A percentile compares a stretch with the other conserved stretches of the same genome.
These are phyloP conservation scores for Caenorhabditis sp. DNA, from an alignment of 2,888 invertebrate genomes.

Conservation along the genomic window DNA sequence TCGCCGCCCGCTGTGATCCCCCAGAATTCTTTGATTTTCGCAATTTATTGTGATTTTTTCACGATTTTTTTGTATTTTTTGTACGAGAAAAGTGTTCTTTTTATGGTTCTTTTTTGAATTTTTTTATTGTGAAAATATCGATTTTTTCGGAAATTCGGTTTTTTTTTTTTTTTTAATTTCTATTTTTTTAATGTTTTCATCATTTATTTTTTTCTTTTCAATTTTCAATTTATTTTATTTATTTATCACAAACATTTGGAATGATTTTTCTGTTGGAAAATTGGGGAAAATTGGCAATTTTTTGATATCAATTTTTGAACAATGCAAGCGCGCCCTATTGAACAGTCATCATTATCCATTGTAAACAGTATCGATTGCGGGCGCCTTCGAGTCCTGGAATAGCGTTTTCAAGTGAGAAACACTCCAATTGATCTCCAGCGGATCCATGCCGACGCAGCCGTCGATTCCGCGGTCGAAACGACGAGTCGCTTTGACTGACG, in stretches of 20 bases:
- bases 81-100: too few relatives aligned
- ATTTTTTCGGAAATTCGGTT: background rate
- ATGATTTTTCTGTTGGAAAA: too few relatives aligned
- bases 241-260: too few relatives aligned
- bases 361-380: conserved; percentile 79
- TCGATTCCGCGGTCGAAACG: conserved; percentile 45
- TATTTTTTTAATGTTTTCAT: too few relatives aligned
- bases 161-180: too few relatives aligned
- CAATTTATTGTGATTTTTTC: background rate
- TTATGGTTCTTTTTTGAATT: too few relatives aligned
- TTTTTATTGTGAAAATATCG: background rate
- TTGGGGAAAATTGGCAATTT: too few relatives aligned
- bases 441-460: conserved; percentile 75
- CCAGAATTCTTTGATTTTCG: background rate
- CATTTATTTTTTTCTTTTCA: too few relatives aligned
- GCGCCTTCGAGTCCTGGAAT: conserved; percentile 77
- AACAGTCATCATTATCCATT: too few relatives aligned
- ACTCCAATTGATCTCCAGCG: conserved; percentile 80
- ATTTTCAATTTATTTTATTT: too few relatives aligned
- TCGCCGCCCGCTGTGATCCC: background rate
- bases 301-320: background rate
- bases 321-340: too few relatives aligned
- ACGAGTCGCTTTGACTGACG: conserved; percentile 55
- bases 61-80: background rate
- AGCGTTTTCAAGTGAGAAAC: conserved; percentile 77